Evolutionary conservation across 2,113 vertebrate species (phyloP).

Genomic region (Psittacula cyanocephala): DNA sequence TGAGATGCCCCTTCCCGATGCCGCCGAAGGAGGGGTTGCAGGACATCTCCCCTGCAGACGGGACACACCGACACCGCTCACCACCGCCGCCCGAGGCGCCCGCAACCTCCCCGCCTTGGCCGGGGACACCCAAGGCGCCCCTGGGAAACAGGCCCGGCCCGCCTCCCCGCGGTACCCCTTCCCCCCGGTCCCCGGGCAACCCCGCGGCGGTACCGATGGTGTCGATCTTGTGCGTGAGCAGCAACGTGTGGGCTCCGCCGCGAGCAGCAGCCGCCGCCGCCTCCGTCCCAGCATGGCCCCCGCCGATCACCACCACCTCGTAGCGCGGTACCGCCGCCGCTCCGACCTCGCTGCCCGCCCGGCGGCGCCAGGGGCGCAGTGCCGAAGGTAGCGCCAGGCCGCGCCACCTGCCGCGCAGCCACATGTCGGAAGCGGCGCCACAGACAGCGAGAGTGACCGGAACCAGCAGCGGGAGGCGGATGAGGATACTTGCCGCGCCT

Average conservation of each 20-base stretch:
- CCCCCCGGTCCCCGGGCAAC: too few relatives aligned
- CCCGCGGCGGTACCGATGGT: constrained; percentile 79
- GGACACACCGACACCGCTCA: neutral
- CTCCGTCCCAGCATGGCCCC: constrained; percentile 91
- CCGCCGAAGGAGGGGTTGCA: constrained; percentile 96
- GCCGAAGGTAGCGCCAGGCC: neutral
- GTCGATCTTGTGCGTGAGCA: constrained; percentile 86
- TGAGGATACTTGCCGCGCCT: too few relatives aligned
- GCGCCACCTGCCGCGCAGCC: neutral
- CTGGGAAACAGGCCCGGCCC: too few relatives aligned
- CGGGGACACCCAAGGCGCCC: too few relatives aligned
- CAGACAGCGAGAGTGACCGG: too few relatives aligned
- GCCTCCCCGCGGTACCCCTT: too few relatives aligned
- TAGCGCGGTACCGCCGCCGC: constrained; percentile 36
- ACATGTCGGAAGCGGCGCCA: neutral
- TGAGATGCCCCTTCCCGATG: constrained; percentile 92
- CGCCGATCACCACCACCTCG: constrained; percentile 90
- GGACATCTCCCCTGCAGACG: constrained; percentile 85
- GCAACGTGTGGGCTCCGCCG: constrained; percentile 83
- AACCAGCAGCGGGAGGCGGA: neutral
- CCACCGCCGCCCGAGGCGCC: neutral
- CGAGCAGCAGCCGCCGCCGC: constrained; percentile 88
- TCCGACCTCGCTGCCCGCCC: neutral
- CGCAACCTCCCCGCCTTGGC: neutral
- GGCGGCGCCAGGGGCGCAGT: neutral